Evolutionary conservation across 1,140 invertebrate genomes (phyloP).

Genomic region (Gonatopus flavifemur): DNA sequence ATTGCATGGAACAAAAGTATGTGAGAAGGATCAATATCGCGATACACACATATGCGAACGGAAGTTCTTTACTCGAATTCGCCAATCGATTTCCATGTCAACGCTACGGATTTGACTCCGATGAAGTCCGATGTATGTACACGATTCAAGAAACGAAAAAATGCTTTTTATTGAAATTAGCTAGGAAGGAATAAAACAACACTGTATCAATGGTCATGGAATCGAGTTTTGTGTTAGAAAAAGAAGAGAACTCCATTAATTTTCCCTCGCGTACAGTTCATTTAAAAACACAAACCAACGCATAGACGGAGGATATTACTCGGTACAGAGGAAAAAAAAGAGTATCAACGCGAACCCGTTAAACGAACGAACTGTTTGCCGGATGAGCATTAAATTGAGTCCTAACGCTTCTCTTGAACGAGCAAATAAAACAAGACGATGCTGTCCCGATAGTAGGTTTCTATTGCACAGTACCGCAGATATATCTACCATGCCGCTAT

Average conservation of each 20-base stretch:
- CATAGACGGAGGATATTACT: conserved; percentile 22
- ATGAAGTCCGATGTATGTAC: no score
- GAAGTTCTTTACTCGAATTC: conserved; percentile 3
- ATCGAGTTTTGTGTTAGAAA: conserved; percentile 6
- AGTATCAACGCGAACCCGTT: conserved; percentile 14
- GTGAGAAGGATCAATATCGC: neutral
- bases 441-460: conserved; percentile 21
- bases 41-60: neutral
- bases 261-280: no score
- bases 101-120: no score
- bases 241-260: conserved; percentile 9
- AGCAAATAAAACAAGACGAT: conserved; percentile 37
- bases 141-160: no score
- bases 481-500: no score
- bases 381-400: conserved; percentile 24
- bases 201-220: conserved; percentile 7
- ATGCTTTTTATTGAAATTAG: no score
- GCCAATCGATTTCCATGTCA: neutral
- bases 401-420: conserved; percentile 21
- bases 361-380: conserved; percentile 24
- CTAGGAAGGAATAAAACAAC: no score
- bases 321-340: conserved; percentile 17
- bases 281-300: no score
- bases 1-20: neutral
- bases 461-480: no score